Evolutionary conservation across 2,888 invertebrate genomes (phyloP), one percentile per base, ranked within the genome.

Genomic region (Lithophane semibrunnea): DNA sequence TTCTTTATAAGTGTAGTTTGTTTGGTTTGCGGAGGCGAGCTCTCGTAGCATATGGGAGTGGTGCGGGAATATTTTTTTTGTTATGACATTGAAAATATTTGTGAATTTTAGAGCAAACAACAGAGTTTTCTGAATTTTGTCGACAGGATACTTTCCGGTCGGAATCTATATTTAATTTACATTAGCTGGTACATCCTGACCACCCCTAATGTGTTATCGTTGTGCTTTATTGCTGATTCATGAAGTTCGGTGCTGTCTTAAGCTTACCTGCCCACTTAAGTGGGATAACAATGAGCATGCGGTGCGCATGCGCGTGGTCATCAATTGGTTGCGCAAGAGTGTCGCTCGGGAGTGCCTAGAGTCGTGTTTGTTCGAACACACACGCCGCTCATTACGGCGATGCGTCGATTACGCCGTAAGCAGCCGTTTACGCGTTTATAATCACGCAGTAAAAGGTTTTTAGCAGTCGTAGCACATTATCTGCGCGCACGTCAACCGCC

Each of bases 1-100:
- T 94, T 93, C 93, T 94, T 94, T 93, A 93, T 91, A 92, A 92
- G 92, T 92, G 89, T 90, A 92, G 93, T 94, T 94, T 95, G 94
- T 96, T 94, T 95, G 91, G 89, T 90, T 94, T 94, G 95, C 92
- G 91, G 92, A 92, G 92, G 91, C 92, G 89, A 92, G 85, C 91
- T 90, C 89, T 88, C 87, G 88, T 87, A 89, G 91, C 94, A 92
- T 92, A 91, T 93, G 93, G 93, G 91, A 90, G 90, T 82, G 77
- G 75, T 65, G 63, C 73, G 88, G 89, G 88, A 87, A 83, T 82
- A 71, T 83, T 85, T 86, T 83, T 60, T 88, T 78, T 83, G 29
- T 73, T 9, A 47, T 67, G 63, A 79, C 82, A 87, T 90, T 82
- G 61, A 88, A 87, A 90, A 88, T 88, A 84, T 88, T 89, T 88